Evolutionary conservation across 2,888 invertebrate genomes (phyloP).

Genomic region (Mythimna pallens): DNA sequence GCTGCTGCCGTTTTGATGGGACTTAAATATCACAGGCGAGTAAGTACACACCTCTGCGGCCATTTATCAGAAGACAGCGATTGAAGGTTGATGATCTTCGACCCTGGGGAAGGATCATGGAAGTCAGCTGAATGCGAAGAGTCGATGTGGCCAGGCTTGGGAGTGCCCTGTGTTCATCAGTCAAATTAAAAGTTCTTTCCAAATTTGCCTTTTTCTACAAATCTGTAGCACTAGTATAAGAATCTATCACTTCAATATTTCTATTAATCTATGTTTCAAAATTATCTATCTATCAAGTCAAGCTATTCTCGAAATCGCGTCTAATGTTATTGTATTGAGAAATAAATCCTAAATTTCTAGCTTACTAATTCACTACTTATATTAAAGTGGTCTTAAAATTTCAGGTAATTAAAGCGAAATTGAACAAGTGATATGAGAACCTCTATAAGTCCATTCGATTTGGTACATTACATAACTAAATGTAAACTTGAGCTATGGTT

Average conservation of each 20-base stretch:
- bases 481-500: background rate
- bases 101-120: no score
- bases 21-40: background rate
- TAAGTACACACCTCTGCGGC: background rate
- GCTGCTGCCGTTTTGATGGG: background rate
- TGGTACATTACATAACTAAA: conserved; percentile 22
- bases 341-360: conserved; percentile 51
- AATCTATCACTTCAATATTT: conserved; percentile 24
- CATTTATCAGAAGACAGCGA: no score
- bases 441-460: conserved; percentile 29
- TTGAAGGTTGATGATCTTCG: no score
- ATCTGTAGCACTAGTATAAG: conserved; percentile 5
- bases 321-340: conserved; percentile 35
- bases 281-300: conserved; percentile 36
- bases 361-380: conserved; percentile 54
- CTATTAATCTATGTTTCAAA: conserved; percentile 33
- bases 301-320: conserved; percentile 47
- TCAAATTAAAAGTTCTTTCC: background rate
- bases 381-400: conserved; percentile 56
- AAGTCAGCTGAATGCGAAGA: no score
- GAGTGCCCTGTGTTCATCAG: no score
- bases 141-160: no score
- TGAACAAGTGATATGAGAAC: conserved; percentile 68
- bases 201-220: conserved; percentile 14
- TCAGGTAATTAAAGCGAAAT: conserved; percentile 63